Conservation (phyloP, 2,113 vertebrate genomes). For the Tetrao urogallus region DNA sequence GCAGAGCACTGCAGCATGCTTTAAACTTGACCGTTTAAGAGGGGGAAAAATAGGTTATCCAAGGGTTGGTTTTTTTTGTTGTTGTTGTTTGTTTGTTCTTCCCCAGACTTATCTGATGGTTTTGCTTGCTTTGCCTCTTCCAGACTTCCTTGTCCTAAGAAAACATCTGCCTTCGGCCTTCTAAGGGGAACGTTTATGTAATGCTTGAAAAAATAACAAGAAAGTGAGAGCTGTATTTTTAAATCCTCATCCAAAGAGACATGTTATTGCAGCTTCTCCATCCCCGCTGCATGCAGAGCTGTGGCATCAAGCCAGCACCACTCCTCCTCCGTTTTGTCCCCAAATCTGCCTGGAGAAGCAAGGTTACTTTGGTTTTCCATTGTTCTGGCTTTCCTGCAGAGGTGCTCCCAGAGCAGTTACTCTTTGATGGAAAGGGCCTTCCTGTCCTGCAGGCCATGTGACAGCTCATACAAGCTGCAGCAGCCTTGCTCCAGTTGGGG, state of each 20-base stretch:
- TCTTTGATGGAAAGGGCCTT: background rate
- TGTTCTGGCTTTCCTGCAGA: conserved; percentile 1
- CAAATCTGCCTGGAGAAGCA: background rate
- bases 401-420: background rate
- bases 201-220: background rate
- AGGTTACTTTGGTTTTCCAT: conserved; percentile 18
- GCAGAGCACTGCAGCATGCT: background rate
- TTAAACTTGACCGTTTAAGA: conserved; percentile 23
- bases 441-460: rapidly evolving
- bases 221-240: background rate
- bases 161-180: conserved; percentile 56
- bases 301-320: background rate
- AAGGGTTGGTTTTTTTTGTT: background rate
- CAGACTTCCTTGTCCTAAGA: conserved; percentile 31
- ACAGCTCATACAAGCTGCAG: background rate
- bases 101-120: conserved; percentile 34
- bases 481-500: background rate
- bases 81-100: background rate
- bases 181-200: conserved; percentile 16
- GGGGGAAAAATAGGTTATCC: conserved; percentile 50
- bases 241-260: conserved; percentile 22
- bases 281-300: conserved; percentile 15
- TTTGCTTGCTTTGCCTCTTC: conserved; percentile 47
- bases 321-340: background rate
- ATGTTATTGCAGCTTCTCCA: conserved; percentile 9